Evolutionary conservation across 2,888 invertebrate species (phyloP).

Genomic region (Pollenia amentaria): DNA sequence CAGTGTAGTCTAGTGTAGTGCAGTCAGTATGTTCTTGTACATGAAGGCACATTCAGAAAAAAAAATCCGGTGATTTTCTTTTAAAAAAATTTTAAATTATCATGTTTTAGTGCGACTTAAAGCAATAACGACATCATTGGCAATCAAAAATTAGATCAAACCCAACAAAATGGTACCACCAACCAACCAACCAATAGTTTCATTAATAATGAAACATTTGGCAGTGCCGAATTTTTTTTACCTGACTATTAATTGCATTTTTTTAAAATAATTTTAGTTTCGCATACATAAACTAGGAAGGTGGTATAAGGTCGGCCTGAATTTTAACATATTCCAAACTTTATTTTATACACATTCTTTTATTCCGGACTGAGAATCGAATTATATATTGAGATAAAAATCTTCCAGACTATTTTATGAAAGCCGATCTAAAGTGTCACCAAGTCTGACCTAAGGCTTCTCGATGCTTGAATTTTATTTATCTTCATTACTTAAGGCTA

Average conservation of each 20-base stretch:
- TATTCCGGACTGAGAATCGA: too few species aligned
- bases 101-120: conserved; percentile 42
- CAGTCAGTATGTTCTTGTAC: not conserved
- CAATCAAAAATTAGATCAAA: conserved; percentile 63
- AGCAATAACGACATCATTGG: conserved; percentile 11
- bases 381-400: too few species aligned
- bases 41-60: not conserved
- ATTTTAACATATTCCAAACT: too few species aligned
- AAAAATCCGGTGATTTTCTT: conserved; percentile 52
- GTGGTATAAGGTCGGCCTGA: too few species aligned
- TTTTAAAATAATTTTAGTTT: too few species aligned
- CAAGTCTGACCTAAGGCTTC: too few species aligned
- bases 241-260: not conserved
- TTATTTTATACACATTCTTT: too few species aligned
- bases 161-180: conserved; percentile 1
- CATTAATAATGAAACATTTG: conserved; percentile 3
- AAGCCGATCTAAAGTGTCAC: too few species aligned
- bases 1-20: not conserved
- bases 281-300: too few species aligned
- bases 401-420: too few species aligned
- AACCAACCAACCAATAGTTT: conserved; percentile 3
- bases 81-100: conserved; percentile 57
- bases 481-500: too few species aligned
- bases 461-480: too few species aligned
- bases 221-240: not conserved